These are phyloP conservation scores for Zaprionus ghesquierei DNA, from an alignment of 1,140 invertebrate species.

Conservation along the genomic window DNA sequence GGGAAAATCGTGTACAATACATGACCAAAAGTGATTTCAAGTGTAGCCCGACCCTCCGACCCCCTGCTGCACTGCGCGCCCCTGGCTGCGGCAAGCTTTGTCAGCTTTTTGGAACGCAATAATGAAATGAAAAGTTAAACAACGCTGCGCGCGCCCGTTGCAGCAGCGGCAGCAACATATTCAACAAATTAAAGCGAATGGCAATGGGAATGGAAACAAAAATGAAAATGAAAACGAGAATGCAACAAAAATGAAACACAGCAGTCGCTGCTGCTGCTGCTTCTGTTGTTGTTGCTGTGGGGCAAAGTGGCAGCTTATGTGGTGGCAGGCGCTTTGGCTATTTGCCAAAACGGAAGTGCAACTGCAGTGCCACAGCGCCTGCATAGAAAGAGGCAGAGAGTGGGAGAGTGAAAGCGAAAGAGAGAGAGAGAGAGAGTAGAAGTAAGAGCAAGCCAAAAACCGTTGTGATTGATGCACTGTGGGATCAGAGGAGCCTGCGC, in stretches of 20 bases:
- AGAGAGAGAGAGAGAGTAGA: background rate
- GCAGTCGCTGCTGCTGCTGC: constrained; percentile 10
- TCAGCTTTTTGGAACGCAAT: constrained; percentile 25
- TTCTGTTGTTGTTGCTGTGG: constrained; percentile 16
- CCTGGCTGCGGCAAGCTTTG: constrained; percentile 9
- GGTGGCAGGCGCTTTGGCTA: constrained; percentile 51
- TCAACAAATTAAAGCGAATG: constrained; percentile 50
- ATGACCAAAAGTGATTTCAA: constrained; percentile 58
- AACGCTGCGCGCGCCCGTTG: constrained; percentile 9
- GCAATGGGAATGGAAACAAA: constrained; percentile 41
- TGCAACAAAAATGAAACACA: constrained; percentile 8
- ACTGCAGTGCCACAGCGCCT: constrained; percentile 13
- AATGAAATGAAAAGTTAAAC: constrained; percentile 72
- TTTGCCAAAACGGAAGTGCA: constrained; percentile 59
- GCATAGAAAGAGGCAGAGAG: background rate
- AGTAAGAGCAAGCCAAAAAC: no score
- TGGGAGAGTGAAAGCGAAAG: background rate
- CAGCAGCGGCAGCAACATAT: constrained; percentile 24
- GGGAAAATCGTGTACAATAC: constrained; percentile 13
- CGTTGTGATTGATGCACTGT: background rate
- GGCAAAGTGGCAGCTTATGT: constrained; percentile 43
- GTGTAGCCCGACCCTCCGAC: constrained; percentile 11
- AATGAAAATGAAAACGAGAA: constrained; percentile 43
- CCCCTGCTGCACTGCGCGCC: background rate
- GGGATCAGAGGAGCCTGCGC: background rate